Percentiles rank a stretch among this genome's conserved stretches.
phyloP scores from a whole-genome alignment of 1,140 invertebrate species.

The Pseudomyrmex flavicornis region DNA sequence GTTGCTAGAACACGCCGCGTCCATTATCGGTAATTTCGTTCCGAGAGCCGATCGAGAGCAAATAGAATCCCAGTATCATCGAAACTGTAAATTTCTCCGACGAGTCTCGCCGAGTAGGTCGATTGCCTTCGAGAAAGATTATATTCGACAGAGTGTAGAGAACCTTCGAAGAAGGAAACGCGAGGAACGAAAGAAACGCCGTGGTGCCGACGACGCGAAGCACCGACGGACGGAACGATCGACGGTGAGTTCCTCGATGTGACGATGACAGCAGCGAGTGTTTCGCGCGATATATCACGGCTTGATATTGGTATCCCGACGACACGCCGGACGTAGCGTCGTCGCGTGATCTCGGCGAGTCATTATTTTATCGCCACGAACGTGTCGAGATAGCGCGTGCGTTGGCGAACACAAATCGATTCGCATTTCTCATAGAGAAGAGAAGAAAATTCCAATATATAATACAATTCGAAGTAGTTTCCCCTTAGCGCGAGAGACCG shows the following conservation, averaged over 20 bases:
- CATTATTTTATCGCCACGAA: constrained; percentile 53
- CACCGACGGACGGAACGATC: not conserved
- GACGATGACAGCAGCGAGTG: constrained; percentile 21
- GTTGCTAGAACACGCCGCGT: not conserved
- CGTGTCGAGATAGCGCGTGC: not conserved
- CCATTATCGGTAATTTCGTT: constrained; percentile 20
- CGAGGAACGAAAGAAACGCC: not conserved
- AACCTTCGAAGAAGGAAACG: not conserved
- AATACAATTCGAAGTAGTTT: too few relatives aligned
- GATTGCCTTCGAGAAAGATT: not conserved
- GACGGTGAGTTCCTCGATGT: not conserved
- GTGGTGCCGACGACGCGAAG: not conserved
- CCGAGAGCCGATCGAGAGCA: not conserved
- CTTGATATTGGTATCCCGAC: not conserved
- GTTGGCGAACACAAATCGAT: not conserved
- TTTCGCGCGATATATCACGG: constrained; percentile 30
- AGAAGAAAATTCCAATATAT: constrained; percentile 52
- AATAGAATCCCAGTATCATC: constrained; percentile 9
- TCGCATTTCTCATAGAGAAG: not conserved
- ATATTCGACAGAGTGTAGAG: not conserved
- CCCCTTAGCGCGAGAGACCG: not conserved
- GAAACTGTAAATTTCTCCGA: constrained; percentile 23
- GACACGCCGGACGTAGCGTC: not conserved
- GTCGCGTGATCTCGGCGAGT: constrained; percentile 45
- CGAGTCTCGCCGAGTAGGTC: not conserved